Base-by-base conservation (phyloP, 2,888 invertebrate genomes). In the Polymixis flavicincta region DNA sequence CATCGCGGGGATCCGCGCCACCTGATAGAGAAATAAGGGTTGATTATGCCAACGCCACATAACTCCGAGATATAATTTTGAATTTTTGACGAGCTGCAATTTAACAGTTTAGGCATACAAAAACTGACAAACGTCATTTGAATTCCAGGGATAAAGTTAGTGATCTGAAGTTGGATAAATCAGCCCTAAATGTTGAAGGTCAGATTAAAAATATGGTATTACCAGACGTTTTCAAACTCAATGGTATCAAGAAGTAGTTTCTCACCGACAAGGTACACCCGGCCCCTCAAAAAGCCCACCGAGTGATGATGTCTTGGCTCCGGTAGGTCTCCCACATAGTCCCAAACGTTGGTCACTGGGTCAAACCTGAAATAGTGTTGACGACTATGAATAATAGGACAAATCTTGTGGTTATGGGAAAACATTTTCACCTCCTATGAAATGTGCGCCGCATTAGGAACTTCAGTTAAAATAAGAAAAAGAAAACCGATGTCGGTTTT, bases 291-390 rank as follows among this genome's bases (percentile, higher is more conserved):
- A 87, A 97, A 97, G 25, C 97, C 97, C 0, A 97, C 97, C 0
- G 97, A 97, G 90, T 98, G 98, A 89, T 98, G 97, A 89, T 97
- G 97, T 76, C 98, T 95, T 0, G 98, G 97, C 88, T 97, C 97
- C 0, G 98, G 98, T 79, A 98, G 95, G 80, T 97, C 97, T 6
- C 97, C 97, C 0, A 97, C 97, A 85, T 96, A 95, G 86, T 97
- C 97, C 98, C 98, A 98, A 25, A 94, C 92, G 90, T 97, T 97
- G 11, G 94, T 94, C 14, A 96, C 95, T 0, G 97, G 97, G 84
- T 97, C 96, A 85, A 97, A 98, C 85, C 97, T 96, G 25, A 64
- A 73, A 72, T 11, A 0, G 45, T 55, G 4, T 50, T 28, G 1
- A 37, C 19, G 22, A 48, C 3, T n/a, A 32, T 19, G 5, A 64